Evolutionary conservation across 1,140 invertebrate genomes (phyloP).

Genomic region (Lerema accius): DNA sequence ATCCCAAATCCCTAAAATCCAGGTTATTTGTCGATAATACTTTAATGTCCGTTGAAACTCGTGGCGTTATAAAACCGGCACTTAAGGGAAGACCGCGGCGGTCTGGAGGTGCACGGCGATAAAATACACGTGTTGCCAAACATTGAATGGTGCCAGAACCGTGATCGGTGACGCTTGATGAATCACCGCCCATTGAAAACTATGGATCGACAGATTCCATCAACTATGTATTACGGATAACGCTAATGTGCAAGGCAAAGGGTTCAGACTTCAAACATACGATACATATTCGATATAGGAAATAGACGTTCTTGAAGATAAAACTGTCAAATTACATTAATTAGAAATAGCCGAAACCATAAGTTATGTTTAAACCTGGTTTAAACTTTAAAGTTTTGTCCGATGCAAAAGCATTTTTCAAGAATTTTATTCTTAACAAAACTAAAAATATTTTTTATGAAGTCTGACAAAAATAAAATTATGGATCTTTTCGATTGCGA

Average conservation of each 20-base stretch:
- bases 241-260: too few relatives aligned
- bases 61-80: background rate
- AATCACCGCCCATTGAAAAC: background rate
- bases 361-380: too few relatives aligned
- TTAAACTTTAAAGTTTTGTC: too few relatives aligned
- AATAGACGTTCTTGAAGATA: too few relatives aligned
- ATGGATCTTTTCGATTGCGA: background rate
- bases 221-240: too few relatives aligned
- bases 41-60: constrained; percentile 2
- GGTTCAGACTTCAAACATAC: too few relatives aligned
- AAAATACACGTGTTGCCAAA: constrained; percentile 6
- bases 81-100: constrained; percentile 6
- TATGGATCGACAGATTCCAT: background rate
- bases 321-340: too few relatives aligned
- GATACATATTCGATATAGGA: too few relatives aligned
- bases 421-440: too few relatives aligned
- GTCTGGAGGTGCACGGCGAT: constrained; percentile 1
- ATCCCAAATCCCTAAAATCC: background rate
- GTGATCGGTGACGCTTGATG: background rate
- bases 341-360: too few relatives aligned
- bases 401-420: too few relatives aligned
- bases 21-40: background rate
- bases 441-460: too few relatives aligned
- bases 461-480: background rate
- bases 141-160: background rate